Percentiles rank a stretch among this genome's conserved stretches.
Evolutionary conservation across 1,140 invertebrate species (phyloP).

Genomic region (Elymnias hypermnestra): DNA sequence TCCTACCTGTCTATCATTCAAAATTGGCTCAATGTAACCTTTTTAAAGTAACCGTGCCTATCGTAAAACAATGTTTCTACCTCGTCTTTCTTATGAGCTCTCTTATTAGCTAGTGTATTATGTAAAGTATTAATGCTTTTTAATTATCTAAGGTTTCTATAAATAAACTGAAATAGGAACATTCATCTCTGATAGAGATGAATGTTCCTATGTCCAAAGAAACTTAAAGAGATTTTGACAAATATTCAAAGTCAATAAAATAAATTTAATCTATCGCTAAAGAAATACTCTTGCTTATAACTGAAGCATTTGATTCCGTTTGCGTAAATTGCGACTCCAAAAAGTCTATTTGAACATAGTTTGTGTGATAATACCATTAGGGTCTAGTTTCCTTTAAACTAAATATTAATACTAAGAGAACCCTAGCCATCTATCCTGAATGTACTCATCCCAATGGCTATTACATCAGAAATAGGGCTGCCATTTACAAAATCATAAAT

Average conservation of each 20-base stretch:
- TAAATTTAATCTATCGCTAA: slow-evolving; percentile 2
- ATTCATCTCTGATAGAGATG: too few relatives aligned
- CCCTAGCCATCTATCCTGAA: slow-evolving; percentile 4
- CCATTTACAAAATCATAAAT: too few relatives aligned
- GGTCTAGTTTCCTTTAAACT: neutral
- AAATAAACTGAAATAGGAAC: neutral
- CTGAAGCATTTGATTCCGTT: slow-evolving; percentile 4
- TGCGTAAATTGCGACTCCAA: neutral
- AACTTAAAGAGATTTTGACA: neutral
- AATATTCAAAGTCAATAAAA: slow-evolving; percentile 2
- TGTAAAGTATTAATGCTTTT: too few relatives aligned
- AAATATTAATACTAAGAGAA: slow-evolving; percentile 2
- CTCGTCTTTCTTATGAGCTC: too few relatives aligned
- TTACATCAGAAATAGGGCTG: slow-evolving; percentile 6
- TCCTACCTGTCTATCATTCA: too few relatives aligned
- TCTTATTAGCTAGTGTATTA: too few relatives aligned
- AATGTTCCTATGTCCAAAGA: too few relatives aligned
- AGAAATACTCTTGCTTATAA: slow-evolving; percentile 7
- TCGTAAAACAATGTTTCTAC: too few relatives aligned
- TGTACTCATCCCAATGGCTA: slow-evolving; percentile 6
- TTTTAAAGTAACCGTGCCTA: too few relatives aligned
- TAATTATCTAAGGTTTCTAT: neutral
- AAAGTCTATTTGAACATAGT: neutral
- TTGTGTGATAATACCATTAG: neutral
- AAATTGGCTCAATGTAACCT: too few relatives aligned